Evolutionary conservation across 1,140 invertebrate species (phyloP).

Genomic region (Acromyrmex echinatior): DNA sequence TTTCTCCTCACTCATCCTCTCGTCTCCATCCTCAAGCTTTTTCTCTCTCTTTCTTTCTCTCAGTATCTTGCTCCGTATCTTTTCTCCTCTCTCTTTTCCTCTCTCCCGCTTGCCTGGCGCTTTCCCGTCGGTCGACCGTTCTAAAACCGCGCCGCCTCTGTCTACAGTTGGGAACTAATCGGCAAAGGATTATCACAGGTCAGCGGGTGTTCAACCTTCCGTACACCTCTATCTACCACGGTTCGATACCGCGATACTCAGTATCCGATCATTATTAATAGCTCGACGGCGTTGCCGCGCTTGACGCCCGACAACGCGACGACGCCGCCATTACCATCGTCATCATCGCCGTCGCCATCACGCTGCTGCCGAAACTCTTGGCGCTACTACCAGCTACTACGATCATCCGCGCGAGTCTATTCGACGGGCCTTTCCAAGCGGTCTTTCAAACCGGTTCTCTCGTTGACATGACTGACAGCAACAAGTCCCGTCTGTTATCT

Average conservation of each 20-base stretch:
- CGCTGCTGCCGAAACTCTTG: slow-evolving; percentile 17
- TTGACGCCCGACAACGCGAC: background rate
- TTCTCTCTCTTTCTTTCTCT: slow-evolving; percentile 22
- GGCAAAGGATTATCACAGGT: slow-evolving; percentile 83
- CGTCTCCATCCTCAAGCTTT: background rate
- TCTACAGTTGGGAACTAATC: slow-evolving; percentile 81
- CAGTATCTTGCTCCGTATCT: slow-evolving; percentile 8
- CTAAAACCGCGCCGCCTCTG: slow-evolving; percentile 74
- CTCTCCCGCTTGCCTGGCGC: slow-evolving; percentile 38
- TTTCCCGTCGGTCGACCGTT: slow-evolving; percentile 68
- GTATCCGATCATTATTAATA: slow-evolving; percentile 76
- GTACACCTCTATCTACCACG: slow-evolving; percentile 68
- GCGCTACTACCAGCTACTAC: slow-evolving; percentile 9
- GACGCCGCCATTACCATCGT: background rate
- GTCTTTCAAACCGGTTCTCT: slow-evolving; percentile 43
- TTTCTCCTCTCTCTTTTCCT: background rate
- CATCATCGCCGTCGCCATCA: background rate
- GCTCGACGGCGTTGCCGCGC: background rate
- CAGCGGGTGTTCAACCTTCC: slow-evolving; percentile 83
- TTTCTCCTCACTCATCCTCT: slow-evolving; percentile 45
- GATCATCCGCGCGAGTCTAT: slow-evolving; percentile 27
- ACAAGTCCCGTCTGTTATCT: slow-evolving; percentile 49
- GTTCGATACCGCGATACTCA: slow-evolving; percentile 72
- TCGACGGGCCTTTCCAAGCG: slow-evolving; percentile 8
- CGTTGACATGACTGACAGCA: slow-evolving; percentile 55